Evolutionary conservation across 2,888 invertebrate species (phyloP).

Genomic region (Chymomyza amoena): DNA sequence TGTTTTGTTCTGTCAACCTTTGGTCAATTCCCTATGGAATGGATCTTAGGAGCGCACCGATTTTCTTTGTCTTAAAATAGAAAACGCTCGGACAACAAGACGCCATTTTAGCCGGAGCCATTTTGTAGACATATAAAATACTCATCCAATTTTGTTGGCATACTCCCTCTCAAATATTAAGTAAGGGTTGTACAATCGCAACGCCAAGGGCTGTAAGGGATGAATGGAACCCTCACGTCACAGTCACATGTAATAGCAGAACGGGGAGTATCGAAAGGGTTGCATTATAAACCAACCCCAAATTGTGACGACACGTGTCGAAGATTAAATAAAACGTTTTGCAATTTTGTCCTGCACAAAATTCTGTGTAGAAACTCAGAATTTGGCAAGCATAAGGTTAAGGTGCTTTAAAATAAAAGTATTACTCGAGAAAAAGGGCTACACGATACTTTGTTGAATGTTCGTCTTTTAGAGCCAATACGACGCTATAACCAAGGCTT

Average conservation of each 20-base stretch:
- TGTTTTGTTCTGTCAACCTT: not conserved
- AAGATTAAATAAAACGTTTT: not conserved
- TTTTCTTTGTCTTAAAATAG: not conserved
- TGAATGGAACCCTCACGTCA: not conserved
- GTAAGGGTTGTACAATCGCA: not conserved
- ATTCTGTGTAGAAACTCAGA: not conserved
- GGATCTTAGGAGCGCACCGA: not conserved
- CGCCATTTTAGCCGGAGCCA: not conserved
- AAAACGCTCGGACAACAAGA: not conserved
- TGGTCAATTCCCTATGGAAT: not conserved
- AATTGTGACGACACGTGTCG: not conserved
- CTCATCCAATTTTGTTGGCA: not conserved
- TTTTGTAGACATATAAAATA: not conserved
- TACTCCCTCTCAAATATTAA: not conserved
- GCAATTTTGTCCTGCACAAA: not conserved
- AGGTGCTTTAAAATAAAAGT: slow-evolving; percentile 13
- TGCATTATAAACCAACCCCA: not conserved
- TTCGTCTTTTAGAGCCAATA: too few species aligned
- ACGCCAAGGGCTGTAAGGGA: not conserved
- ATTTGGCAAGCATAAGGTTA: not conserved
- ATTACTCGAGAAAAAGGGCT: too few species aligned
- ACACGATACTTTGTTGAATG: too few species aligned
- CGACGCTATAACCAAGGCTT: too few species aligned
- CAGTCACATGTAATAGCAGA: not conserved
- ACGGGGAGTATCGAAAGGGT: not conserved